Evolutionary conservation across 1,140 invertebrate species (phyloP).

Genomic region (Harlomillsia oculata): DNA sequence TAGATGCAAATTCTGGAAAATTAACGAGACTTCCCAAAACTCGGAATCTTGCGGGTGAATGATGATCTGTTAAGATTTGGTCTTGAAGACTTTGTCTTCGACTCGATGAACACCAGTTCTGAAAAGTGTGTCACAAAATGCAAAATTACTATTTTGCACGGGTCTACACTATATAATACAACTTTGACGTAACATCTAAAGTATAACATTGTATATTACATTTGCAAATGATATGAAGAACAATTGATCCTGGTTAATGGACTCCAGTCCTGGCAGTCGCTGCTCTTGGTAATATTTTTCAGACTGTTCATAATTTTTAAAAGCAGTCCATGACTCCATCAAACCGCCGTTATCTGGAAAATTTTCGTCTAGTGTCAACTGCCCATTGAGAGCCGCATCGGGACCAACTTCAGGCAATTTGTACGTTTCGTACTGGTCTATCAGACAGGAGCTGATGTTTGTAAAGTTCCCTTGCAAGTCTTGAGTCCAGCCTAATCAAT

Average conservation of each 20-base stretch:
- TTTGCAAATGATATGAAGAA: constrained; percentile 51
- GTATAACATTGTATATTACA: constrained; percentile 38
- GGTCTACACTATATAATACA: too few species aligned
- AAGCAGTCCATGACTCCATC: constrained; percentile 75
- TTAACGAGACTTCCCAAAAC: constrained; percentile 51
- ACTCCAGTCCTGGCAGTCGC: constrained; percentile 53
- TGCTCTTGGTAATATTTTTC: constrained; percentile 56
- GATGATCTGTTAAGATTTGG: constrained; percentile 28
- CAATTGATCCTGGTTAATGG: constrained; percentile 48
- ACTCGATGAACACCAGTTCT: constrained; percentile 37
- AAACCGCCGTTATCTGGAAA: constrained; percentile 53
- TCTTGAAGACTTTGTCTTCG: constrained; percentile 34
- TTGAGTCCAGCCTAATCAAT: constrained; percentile 17
- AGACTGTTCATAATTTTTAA: constrained; percentile 55
- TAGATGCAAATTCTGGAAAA: constrained; percentile 45
- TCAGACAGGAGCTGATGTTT: constrained; percentile 12
- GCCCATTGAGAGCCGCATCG: constrained; percentile 7
- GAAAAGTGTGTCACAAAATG: constrained; percentile 3
- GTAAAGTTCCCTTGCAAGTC: constrained; percentile 14
- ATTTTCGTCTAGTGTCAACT: constrained; percentile 23
- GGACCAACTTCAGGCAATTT: constrained; percentile 2
- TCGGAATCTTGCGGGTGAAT: constrained; percentile 40
- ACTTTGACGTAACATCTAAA: neutral
- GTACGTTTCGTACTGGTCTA: constrained; percentile 12
- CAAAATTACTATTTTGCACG: too few species aligned